phyloP scores from a whole-genome alignment of 53 echinoderm and acorn worm species.

The Antedon mediterranea region DNA sequence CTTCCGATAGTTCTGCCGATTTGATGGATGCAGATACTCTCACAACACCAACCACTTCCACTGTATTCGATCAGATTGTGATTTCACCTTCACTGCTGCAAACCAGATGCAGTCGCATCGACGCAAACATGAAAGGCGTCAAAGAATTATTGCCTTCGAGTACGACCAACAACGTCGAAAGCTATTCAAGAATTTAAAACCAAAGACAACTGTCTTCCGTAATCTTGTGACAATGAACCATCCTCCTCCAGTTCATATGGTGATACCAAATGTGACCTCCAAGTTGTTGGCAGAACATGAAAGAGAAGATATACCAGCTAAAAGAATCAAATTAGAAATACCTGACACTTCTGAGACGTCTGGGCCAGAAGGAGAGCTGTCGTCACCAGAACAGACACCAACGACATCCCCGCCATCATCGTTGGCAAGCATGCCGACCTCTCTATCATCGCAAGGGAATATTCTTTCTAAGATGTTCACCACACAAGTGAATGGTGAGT shows the following conservation, averaged over 20 bases:
- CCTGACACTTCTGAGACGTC: constrained; percentile 12
- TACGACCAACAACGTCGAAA: constrained; percentile 26
- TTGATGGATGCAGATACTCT: constrained; percentile 82
- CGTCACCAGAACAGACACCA: background rate
- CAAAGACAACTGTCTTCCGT: background rate
- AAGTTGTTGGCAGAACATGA: background rate
- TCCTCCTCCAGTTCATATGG: background rate
- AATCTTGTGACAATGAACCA: constrained; percentile 16
- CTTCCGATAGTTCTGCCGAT: constrained; percentile 59
- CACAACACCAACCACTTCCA: constrained; percentile 99
- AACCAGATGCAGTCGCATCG: constrained; percentile 99
- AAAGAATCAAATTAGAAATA: constrained; percentile 8
- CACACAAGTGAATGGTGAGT: constrained; percentile 4
- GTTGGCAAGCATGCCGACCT: constrained; percentile 3
- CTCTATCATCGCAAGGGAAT: constrained; percentile 11
- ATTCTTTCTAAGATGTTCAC: constrained; percentile 38
- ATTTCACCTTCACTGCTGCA: constrained; percentile 95
- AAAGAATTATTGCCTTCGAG: constrained; percentile 85
- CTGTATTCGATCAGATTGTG: constrained; percentile 91
- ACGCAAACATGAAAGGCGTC: constrained; percentile 93
- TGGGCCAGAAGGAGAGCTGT: background rate
- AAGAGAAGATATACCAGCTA: background rate
- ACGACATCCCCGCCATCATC: constrained; percentile 3
- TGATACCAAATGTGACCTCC: background rate
- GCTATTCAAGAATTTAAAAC: background rate